These are phyloP conservation scores for Molanna angustata DNA, from an alignment of 2,888 invertebrate species.

Conservation along the genomic window DNA sequence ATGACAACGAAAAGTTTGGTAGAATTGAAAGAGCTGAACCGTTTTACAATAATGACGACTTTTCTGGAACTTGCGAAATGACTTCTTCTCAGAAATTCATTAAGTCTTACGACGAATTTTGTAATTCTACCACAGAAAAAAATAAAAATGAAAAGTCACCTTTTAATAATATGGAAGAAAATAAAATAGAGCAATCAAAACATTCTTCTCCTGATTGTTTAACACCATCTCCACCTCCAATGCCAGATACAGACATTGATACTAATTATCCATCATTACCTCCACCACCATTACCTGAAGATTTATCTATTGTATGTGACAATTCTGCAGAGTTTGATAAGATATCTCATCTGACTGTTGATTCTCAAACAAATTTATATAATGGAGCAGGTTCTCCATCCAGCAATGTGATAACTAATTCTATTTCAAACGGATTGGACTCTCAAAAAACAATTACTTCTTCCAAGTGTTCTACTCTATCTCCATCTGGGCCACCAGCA, in stretches of 20 bases:
- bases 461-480: no score
- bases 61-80: slow-evolving; percentile 16
- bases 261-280: slow-evolving; percentile 35
- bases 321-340: slow-evolving; percentile 35
- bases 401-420: no score
- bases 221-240: slow-evolving; percentile 38
- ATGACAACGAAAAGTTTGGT: slow-evolving; percentile 27
- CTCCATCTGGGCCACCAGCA: no score
- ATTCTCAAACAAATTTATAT: slow-evolving; percentile 32
- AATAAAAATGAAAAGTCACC: slow-evolving; percentile 5
- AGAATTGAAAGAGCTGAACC: slow-evolving; percentile 30
- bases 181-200: neutral
- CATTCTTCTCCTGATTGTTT: slow-evolving; percentile 37
- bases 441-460: no score
- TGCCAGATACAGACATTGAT: slow-evolving; percentile 34
- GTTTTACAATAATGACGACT: slow-evolving; percentile 30
- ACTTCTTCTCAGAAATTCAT: slow-evolving; percentile 18
- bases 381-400: slow-evolving; percentile 1
- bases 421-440: no score
- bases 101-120: slow-evolving; percentile 31
- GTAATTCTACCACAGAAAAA: slow-evolving; percentile 27
- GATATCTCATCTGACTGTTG: neutral
- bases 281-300: slow-evolving; percentile 38
- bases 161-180: neutral
- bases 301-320: slow-evolving; percentile 35